phyloP scores from a whole-genome alignment of 2,113 vertebrate species.

The Urocolius indicus region DNA sequence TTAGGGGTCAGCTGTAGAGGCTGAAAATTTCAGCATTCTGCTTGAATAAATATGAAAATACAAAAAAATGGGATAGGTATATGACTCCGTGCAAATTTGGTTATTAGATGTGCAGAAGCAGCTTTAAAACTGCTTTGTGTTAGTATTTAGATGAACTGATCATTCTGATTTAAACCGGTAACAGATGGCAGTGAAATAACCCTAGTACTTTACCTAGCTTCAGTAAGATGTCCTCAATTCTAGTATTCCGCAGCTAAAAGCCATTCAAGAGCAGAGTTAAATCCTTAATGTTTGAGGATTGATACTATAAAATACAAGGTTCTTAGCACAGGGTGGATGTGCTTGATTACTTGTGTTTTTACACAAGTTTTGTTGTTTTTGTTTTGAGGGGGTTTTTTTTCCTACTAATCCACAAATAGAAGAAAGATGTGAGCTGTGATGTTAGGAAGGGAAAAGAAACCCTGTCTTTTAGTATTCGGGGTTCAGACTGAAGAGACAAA shows the following conservation, averaged over 20 bases:
- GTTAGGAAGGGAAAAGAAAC: neutral
- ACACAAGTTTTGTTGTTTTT: neutral
- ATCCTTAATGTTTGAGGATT: neutral
- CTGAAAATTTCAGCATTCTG: neutral
- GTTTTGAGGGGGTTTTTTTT: neutral
- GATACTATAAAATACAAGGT: neutral
- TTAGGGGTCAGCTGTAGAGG: neutral
- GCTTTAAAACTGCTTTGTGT: neutral
- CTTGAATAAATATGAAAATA: neutral
- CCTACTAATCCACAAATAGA: neutral
- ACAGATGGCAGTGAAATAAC: neutral
- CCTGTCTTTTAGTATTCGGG: neutral
- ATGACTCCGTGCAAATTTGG: neutral
- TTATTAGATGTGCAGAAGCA: neutral
- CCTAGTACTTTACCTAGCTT: neutral
- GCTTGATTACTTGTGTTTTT: neutral
- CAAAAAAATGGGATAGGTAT: neutral
- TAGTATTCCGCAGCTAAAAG: neutral
- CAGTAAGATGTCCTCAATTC: neutral
- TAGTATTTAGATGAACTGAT: neutral
- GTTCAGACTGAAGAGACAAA: neutral
- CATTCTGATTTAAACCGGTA: neutral
- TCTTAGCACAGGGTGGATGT: neutral
- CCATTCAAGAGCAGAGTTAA: neutral
- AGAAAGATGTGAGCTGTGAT: neutral